Conservation (phyloP, 2,888 invertebrate species). For the Hypercompe scribonia region DNA sequence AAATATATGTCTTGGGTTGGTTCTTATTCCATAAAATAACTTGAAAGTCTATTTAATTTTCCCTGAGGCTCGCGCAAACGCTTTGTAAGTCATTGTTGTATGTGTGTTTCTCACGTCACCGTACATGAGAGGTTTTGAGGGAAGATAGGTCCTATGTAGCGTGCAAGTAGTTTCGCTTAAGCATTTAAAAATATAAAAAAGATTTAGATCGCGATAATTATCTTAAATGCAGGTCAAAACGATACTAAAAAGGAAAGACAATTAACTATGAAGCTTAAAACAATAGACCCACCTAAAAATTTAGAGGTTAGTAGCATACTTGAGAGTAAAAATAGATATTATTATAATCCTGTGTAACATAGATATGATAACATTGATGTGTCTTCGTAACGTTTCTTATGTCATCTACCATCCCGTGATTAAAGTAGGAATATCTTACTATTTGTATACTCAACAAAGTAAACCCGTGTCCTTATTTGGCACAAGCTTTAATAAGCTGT, state of each 20-base stretch:
- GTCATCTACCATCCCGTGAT: neutral
- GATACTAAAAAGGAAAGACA: neutral
- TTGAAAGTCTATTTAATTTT: neutral
- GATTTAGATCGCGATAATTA: too few relatives aligned
- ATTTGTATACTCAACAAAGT: neutral
- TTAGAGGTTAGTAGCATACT: neutral
- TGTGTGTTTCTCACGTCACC: neutral
- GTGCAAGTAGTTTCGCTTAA: neutral
- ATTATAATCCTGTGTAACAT: neutral
- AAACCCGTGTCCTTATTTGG: neutral
- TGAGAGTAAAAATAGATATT: neutral
- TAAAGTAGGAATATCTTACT: neutral
- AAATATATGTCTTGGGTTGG: neutral
- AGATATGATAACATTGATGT: too few relatives aligned
- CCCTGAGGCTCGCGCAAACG: neutral
- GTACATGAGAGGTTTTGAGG: neutral
- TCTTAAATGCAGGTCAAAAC: neutral
- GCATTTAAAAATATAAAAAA: neutral
- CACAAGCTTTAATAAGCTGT: constrained; percentile 1
- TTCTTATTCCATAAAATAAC: neutral
- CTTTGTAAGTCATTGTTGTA: neutral
- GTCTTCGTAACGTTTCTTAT: neutral
- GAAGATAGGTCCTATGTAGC: neutral
- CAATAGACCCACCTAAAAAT: too few relatives aligned
- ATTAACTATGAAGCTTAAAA: too few relatives aligned